Evolutionary conservation across 1,140 invertebrate species (phyloP).

Genomic region (Hesperophylax magnus): DNA sequence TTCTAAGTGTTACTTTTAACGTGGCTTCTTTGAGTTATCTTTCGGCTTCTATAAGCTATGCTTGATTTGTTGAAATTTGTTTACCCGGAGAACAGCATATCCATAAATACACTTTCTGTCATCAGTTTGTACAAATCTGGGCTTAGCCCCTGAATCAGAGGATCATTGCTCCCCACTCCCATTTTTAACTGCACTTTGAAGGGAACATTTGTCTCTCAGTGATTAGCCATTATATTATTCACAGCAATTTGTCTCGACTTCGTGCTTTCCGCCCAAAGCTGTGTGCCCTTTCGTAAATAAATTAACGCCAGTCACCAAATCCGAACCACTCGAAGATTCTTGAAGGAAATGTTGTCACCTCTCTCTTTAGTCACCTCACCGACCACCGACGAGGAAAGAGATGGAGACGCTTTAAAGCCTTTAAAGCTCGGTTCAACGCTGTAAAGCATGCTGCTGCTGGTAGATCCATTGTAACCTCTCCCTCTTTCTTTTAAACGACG

Average conservation of each 20-base stretch:
- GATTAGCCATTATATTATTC: slow-evolving; percentile 53
- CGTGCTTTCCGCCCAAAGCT: slow-evolving; percentile 1
- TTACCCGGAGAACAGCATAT: background rate
- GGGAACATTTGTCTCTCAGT: slow-evolving; percentile 47
- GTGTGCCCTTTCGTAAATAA: slow-evolving; percentile 50
- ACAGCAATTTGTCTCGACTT: slow-evolving; percentile 50
- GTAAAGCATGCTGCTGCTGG: no score
- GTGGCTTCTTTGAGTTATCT: no score
- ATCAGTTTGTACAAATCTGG: slow-evolving; percentile 13
- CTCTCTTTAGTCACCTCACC: background rate
- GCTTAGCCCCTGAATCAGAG: slow-evolving; percentile 20
- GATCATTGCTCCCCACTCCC: slow-evolving; percentile 16
- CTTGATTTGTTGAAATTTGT: no score
- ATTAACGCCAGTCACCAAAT: slow-evolving; percentile 44
- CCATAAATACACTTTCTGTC: background rate
- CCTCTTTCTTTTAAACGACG: no score
- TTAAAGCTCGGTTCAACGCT: slow-evolving; percentile 1
- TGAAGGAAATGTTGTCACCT: slow-evolving; percentile 1
- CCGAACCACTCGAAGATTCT: slow-evolving; percentile 29
- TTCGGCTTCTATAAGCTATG: no score
- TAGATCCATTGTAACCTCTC: no score
- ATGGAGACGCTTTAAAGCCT: background rate
- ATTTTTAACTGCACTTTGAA: slow-evolving; percentile 46
- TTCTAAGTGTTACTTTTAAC: no score
- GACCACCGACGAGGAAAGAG: background rate